Evolutionary conservation across 1,140 invertebrate genomes (phyloP).

Genomic region (Anastrepha obliqua): DNA sequence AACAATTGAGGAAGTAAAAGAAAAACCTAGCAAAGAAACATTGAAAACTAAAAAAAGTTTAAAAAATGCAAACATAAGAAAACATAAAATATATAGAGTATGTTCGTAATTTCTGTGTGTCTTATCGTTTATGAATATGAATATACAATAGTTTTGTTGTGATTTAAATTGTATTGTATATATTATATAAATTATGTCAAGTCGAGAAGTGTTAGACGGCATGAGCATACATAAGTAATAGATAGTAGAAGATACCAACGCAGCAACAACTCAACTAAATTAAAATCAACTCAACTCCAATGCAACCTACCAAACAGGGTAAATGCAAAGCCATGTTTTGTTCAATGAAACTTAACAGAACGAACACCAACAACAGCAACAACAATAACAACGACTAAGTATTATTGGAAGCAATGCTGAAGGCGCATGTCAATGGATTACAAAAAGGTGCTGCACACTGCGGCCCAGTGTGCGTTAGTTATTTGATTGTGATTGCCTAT

Average conservation of each 20-base stretch:
- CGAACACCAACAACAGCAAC: constrained; percentile 17
- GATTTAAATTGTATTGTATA: constrained; percentile 49
- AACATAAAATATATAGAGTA: constrained; percentile 26
- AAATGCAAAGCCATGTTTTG: constrained; percentile 5
- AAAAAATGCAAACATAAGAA: constrained; percentile 20
- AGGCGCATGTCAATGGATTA: not conserved
- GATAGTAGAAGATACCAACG: not conserved
- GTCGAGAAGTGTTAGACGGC: not conserved
- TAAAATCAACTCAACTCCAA: constrained; percentile 10
- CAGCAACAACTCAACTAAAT: not conserved
- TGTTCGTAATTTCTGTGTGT: constrained; percentile 46
- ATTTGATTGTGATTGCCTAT: constrained; percentile 34
- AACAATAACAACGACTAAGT: constrained; percentile 27
- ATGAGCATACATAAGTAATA: not conserved
- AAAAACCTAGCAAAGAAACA: constrained; percentile 18
- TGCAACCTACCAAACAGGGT: not conserved
- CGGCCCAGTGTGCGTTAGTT: constrained; percentile 38
- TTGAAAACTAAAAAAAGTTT: not conserved
- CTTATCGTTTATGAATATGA: constrained; percentile 42
- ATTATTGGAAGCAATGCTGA: not conserved
- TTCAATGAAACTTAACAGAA: not conserved
- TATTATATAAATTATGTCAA: constrained; percentile 1
- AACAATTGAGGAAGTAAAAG: not conserved
- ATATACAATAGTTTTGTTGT: constrained; percentile 52
- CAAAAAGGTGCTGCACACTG: constrained; percentile 35